These are phyloP conservation scores for Liparis tanakae DNA, from an alignment of 2,797 vertebrate genomes.

Conservation along the genomic window DNA sequence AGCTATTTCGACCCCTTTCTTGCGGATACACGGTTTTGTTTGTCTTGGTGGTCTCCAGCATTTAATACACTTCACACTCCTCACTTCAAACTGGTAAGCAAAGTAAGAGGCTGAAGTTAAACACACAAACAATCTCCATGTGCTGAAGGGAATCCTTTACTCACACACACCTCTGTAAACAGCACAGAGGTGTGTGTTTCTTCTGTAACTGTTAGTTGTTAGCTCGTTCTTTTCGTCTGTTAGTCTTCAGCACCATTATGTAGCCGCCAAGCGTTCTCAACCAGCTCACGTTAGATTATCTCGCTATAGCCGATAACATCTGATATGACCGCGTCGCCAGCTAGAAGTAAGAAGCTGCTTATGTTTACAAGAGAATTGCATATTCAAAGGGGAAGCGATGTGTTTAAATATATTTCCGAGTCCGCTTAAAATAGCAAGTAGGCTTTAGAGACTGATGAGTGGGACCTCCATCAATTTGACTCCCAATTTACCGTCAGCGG, in stretches of 20 bases:
- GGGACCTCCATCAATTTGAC: conserved; percentile 3
- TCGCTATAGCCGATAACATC: background rate
- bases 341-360: background rate
- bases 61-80: background rate
- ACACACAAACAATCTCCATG: background rate
- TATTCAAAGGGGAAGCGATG: background rate
- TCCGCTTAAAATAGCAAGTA: background rate
- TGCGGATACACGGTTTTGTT: conserved; percentile 4
- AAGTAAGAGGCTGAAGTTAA: conserved; percentile 1
- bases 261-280: background rate
- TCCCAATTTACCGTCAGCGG: background rate
- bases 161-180: background rate
- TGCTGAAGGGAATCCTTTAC: background rate
- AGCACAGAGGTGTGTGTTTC: background rate
- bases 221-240: no score
- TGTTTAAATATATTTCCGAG: background rate
- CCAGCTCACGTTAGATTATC: background rate
- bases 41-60: background rate
- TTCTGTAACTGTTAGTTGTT: background rate
- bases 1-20: background rate
- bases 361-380: background rate
- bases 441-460: background rate
- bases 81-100: background rate
- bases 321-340: background rate
- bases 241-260: background rate